Evolutionary conservation across 2,113 vertebrate genomes (phyloP).

Genomic region (Castor canadensis): DNA sequence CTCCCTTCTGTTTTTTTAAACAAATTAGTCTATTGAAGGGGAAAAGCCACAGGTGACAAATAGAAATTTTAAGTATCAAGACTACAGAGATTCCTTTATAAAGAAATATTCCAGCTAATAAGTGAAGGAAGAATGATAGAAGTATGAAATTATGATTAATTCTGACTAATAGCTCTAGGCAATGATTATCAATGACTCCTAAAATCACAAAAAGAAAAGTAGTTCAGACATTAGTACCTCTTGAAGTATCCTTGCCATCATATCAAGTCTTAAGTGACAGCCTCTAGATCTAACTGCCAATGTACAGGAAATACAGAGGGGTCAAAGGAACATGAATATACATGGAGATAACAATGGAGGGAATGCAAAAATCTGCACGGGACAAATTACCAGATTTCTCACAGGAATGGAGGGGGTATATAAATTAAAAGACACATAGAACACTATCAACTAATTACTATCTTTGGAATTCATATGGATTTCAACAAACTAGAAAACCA

Average conservation of each 20-base stretch:
- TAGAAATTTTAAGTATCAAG: slow-evolving; percentile 2
- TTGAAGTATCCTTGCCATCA: background rate
- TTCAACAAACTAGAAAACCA: slow-evolving; percentile 20
- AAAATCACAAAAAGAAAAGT: background rate
- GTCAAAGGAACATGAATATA: background rate
- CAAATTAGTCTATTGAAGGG: background rate
- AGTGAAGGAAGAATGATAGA: background rate
- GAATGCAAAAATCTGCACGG: background rate
- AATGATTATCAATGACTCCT: background rate
- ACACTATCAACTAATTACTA: background rate
- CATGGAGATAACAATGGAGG: background rate
- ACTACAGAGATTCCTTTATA: background rate
- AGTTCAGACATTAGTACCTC: background rate
- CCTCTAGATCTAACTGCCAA: background rate
- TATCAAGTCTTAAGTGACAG: background rate
- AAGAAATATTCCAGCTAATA: slow-evolving; percentile 16
- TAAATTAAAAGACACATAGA: background rate
- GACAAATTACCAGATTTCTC: background rate
- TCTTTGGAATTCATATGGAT: background rate
- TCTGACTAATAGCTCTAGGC: background rate
- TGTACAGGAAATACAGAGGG: background rate
- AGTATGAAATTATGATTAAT: background rate
- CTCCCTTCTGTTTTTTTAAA: background rate
- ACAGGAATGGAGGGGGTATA: background rate
- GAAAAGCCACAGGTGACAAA: background rate